Evolutionary conservation across 2,888 invertebrate genomes (phyloP).

Genomic region (Zeuzera pyrina): DNA sequence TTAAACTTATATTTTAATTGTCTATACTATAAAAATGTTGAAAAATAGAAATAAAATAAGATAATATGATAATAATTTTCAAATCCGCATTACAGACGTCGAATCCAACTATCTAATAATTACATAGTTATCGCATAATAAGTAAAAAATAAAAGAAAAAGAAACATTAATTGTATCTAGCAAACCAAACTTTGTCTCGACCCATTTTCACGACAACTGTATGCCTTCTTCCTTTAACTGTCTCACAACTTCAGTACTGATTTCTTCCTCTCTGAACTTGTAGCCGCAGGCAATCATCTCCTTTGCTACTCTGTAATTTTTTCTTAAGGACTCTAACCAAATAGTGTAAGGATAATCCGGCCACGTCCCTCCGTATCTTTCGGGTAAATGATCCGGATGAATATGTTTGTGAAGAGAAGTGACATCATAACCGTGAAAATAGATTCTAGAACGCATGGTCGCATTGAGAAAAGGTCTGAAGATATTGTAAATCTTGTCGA

Average conservation of each 20-base stretch:
- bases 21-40: not conserved
- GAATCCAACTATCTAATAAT: not conserved
- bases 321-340: constrained; percentile 78
- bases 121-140: not conserved
- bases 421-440: constrained; percentile 82
- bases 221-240: constrained; percentile 47
- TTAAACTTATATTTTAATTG: not conserved
- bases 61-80: not conserved
- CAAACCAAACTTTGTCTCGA: too few relatives aligned
- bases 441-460: constrained; percentile 76
- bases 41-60: not conserved
- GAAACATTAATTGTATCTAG: too few relatives aligned
- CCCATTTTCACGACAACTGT: constrained; percentile 28
- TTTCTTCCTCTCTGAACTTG: constrained; percentile 60
- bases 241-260: constrained; percentile 43
- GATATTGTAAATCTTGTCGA: constrained; percentile 83
- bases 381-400: constrained; percentile 78
- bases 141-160: too few relatives aligned
- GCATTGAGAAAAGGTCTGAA: constrained; percentile 84
- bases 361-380: constrained; percentile 78
- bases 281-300: constrained; percentile 78
- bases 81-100: not conserved
- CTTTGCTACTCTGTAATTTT: constrained; percentile 71
- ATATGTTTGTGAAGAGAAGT: constrained; percentile 83
- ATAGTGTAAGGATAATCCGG: constrained; percentile 82